Evolutionary conservation across 1,140 invertebrate genomes (phyloP), one percentile per base, ranked within the genome.

Genomic region (Drosophila pseudoananassae): DNA sequence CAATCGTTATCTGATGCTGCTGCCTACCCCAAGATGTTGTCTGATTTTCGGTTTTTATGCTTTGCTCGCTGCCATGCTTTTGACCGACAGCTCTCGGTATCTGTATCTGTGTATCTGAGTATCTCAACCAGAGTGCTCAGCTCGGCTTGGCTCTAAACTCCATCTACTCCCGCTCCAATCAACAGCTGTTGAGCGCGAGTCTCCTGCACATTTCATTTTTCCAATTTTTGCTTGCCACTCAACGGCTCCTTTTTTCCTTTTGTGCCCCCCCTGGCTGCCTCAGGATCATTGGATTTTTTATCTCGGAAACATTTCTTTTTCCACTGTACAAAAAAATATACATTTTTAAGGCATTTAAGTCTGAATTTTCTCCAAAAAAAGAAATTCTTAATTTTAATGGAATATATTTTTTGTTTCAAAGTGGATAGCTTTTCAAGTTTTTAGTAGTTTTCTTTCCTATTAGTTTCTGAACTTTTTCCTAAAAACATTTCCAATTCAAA

Each of bases 21-120:
- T 59, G 78, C 57, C 58, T 76, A 56, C 68, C 54, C 83, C 54
- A 78, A 87, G 78, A 85, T 88, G 82, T 85, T 85, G 83, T 76
- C 74, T 87, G 82, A 87, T 88, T 88, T 81, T 87, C n/a, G 78
- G 78, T 78, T 76, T 87, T 77, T 81, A 85, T 84, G 66, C 76
- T 78, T 46, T 45, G 61, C 61, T 20, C 17, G 66, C 14, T 17
- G 14, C n/a, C 55, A 17, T 7, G 45, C 49, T 53, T 83, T 76
- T 83, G 66, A 78, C 73, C 46, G 53, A 12, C 53, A 17, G 23
- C 40, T 33, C 63, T 45, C 31, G n/a, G 15, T 55, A 70, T 71
- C 54, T 63, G 78, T 20, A 60, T 79, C 53, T 80, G 49, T 63
- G 43, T 77, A 63, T 74, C 40, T 60, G 6, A 45, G 38, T 57